A percentile compares a stretch with the other conserved stretches of the same genome.
These are phyloP conservation scores for Drosophila micromelanica DNA, from an alignment of 1,140 invertebrate species.

Conservation along the genomic window DNA sequence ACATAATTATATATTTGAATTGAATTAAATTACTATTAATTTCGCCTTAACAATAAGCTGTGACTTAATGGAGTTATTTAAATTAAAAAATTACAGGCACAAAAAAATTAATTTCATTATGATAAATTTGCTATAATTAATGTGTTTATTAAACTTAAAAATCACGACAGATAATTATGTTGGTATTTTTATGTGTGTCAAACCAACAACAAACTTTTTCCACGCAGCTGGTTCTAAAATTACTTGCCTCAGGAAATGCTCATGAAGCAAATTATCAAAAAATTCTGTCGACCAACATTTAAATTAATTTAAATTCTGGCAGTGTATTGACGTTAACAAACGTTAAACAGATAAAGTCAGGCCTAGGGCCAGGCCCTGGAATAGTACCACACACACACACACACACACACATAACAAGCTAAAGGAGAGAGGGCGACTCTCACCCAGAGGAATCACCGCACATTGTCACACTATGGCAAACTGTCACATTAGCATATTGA, in stretches of 20 bases:
- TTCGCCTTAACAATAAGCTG: too few relatives aligned
- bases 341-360: slow-evolving; percentile 52
- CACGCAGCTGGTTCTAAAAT: not conserved
- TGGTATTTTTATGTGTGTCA: slow-evolving; percentile 2
- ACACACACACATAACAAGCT: not conserved
- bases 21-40: not conserved
- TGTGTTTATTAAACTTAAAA: not conserved
- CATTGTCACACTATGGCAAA: slow-evolving; percentile 50
- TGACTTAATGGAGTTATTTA: too few relatives aligned
- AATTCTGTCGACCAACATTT: slow-evolving; percentile 39
- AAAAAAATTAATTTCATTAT: too few relatives aligned
- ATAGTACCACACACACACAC: slow-evolving; percentile 19
- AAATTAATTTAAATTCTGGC: slow-evolving; percentile 55
- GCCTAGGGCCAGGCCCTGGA: slow-evolving; percentile 26
- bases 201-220: not conserved
- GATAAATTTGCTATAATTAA: too few relatives aligned
- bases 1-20: not conserved
- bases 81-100: too few relatives aligned
- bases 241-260: slow-evolving; percentile 25
- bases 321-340: slow-evolving; percentile 78
- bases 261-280: slow-evolving; percentile 37
- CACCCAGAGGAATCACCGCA: slow-evolving; percentile 29
- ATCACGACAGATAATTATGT: not conserved
- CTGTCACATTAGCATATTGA: slow-evolving; percentile 82
- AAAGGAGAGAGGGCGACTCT: slow-evolving; percentile 9